These are phyloP conservation scores for Melanerpes formicivorus DNA, from an alignment of 2,113 vertebrate genomes.

Conservation along the genomic window DNA sequence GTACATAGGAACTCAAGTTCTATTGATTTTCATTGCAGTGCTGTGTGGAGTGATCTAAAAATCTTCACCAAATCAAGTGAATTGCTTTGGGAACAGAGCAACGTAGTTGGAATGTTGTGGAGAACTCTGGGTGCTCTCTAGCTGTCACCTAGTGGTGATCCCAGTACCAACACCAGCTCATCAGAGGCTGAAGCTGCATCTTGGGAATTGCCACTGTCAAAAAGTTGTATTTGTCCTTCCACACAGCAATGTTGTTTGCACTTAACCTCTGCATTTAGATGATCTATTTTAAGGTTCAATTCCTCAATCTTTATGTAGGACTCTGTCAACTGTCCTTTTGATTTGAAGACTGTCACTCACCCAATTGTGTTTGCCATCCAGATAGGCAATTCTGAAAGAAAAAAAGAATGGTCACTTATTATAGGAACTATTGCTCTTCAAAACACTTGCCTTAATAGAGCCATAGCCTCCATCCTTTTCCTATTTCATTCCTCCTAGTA, in stretches of 20 bases:
- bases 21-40: not conserved
- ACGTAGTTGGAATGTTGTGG: not conserved
- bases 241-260: not conserved
- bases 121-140: not conserved
- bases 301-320: constrained; percentile 15
- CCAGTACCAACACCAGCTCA: not conserved
- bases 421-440: not conserved
- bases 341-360: not conserved
- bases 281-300: not conserved
- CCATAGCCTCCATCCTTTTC: not conserved
- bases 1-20: not conserved
- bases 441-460: not conserved
- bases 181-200: not conserved
- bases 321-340: not conserved
- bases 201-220: not conserved
- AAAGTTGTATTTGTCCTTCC: not conserved
- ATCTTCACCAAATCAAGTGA: not conserved
- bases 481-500: not conserved
- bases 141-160: not conserved
- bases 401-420: not conserved
- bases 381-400: not conserved
- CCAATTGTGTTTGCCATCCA: not conserved
- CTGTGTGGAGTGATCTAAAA: not conserved
- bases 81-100: not conserved
- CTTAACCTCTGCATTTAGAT: not conserved